phyloP scores from a whole-genome alignment of 2,797 vertebrate species.

The Uromys caudimaculatus region DNA sequence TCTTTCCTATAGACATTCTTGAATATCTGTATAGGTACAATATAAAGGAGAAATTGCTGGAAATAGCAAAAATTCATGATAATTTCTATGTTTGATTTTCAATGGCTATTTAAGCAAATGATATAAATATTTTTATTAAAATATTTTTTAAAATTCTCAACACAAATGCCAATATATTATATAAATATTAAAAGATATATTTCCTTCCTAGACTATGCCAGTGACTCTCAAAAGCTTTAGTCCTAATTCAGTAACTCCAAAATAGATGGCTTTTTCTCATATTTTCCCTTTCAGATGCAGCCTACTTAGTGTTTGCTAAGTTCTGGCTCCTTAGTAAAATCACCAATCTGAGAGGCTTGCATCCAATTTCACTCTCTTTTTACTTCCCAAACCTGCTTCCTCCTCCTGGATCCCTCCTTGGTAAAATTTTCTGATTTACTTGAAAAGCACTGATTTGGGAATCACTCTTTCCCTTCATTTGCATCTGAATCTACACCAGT shows the following conservation, averaged over 20 bases:
- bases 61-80: neutral
- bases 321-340: neutral
- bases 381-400: neutral
- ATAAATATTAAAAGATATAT: neutral
- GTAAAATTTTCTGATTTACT: neutral
- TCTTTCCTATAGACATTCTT: neutral
- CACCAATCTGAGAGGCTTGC: neutral
- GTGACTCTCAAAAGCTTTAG: neutral
- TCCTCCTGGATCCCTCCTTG: neutral
- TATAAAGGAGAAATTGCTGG: neutral
- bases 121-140: neutral
- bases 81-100: neutral
- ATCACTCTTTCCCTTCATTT: neutral
- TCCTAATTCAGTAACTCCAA: neutral
- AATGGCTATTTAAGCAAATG: neutral
- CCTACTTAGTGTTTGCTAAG: neutral
- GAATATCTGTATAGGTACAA: neutral
- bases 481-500: neutral
- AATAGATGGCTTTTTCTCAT: neutral
- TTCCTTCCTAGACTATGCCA: neutral
- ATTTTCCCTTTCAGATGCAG: neutral
- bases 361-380: neutral
- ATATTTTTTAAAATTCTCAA: neutral
- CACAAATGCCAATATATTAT: neutral
- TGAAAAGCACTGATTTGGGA: neutral